phyloP scores from a whole-genome alignment of 2,888 invertebrate species.

The Lasioglossum villosulum region DNA sequence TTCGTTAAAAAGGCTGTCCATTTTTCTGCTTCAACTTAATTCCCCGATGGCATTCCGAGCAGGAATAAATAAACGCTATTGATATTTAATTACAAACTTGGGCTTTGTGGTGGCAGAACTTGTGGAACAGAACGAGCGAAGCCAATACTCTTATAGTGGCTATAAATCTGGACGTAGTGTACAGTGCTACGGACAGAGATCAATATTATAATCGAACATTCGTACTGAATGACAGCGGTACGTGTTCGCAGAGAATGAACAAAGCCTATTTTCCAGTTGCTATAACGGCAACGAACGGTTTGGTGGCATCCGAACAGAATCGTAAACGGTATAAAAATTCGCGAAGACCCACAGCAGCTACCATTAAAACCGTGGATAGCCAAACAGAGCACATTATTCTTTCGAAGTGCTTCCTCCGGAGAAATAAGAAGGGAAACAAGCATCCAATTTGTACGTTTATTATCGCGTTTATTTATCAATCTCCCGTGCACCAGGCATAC shows the following conservation, averaged over 20 bases:
- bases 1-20: no score
- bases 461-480: constrained; percentile 3
- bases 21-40: no score
- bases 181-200: background rate
- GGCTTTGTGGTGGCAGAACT: background rate
- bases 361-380: background rate
- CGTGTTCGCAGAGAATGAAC: no score
- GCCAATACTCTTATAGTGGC: background rate
- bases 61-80: background rate
- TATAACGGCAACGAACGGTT: background rate
- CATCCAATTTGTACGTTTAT: background rate
- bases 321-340: background rate
- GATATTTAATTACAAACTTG: no score
- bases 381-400: background rate
- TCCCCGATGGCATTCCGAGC: background rate
- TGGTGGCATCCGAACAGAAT: background rate
- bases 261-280: background rate
- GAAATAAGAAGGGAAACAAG: background rate
- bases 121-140: background rate
- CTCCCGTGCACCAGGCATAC: background rate
- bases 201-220: background rate
- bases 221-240: no score
- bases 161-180: background rate
- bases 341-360: background rate
- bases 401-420: background rate